Conservation (phyloP, 1,140 invertebrate genomes). For the Plutomurus gul region DNA sequence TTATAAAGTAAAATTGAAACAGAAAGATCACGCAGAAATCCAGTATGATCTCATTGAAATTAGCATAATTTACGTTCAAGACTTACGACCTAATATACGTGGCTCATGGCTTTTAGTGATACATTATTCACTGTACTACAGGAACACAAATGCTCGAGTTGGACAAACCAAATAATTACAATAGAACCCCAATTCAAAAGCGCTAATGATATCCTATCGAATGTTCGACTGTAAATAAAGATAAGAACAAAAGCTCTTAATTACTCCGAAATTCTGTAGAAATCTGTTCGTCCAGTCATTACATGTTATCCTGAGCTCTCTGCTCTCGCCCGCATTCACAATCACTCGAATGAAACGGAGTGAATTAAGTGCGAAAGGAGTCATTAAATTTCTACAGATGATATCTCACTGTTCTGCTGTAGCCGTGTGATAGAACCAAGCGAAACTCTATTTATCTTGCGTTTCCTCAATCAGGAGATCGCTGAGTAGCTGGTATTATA, state of each 20-base stretch:
- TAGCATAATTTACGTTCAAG: too few species aligned
- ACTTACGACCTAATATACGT: too few species aligned
- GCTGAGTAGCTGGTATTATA: too few species aligned
- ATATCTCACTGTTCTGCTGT: neutral
- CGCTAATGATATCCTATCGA: neutral
- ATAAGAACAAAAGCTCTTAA: slow-evolving; percentile 22
- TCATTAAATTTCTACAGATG: neutral
- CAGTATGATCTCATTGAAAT: too few species aligned
- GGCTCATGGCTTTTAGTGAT: neutral
- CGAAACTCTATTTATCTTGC: too few species aligned
- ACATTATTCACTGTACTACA: neutral
- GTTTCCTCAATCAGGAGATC: too few species aligned
- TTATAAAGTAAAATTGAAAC: too few species aligned
- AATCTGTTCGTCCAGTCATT: neutral
- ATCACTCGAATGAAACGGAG: neutral
- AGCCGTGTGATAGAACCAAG: too few species aligned
- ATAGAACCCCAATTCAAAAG: neutral
- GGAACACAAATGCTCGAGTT: too few species aligned
- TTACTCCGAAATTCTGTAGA: neutral
- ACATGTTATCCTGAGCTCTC: neutral
- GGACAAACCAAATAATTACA: too few species aligned
- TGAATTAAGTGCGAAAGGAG: neutral
- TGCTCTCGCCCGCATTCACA: neutral
- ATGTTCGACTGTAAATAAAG: slow-evolving; percentile 15
- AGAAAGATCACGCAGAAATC: too few species aligned